phyloP scores from a whole-genome alignment of 2,797 vertebrate species.

The Cryptoprocta ferox region DNA sequence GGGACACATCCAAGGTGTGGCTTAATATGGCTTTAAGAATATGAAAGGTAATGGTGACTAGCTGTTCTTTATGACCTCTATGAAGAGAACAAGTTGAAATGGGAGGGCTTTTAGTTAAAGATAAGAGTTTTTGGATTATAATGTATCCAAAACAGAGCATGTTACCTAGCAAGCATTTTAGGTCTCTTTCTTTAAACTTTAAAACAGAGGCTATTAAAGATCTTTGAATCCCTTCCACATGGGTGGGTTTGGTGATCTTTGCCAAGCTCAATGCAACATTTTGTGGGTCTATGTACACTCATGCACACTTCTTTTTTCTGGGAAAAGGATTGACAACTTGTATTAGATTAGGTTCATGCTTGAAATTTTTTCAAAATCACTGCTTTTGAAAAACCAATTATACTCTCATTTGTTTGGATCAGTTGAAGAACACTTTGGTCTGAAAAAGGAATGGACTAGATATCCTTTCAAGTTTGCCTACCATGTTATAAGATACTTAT shows the following conservation, averaged over 20 bases:
- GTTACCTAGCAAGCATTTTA: conserved; percentile 43
- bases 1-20: conserved; percentile 72
- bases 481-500: not conserved
- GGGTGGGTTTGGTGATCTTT: not conserved
- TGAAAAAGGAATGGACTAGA: not conserved
- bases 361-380: not conserved
- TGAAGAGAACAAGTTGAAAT: conserved; percentile 61
- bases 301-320: not conserved
- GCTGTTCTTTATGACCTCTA: conserved; percentile 63
- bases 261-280: conserved; percentile 12
- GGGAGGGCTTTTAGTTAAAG: conserved; percentile 46
- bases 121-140: conserved; percentile 66
- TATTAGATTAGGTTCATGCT: conserved; percentile 14
- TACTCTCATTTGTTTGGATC: conserved; percentile 49
- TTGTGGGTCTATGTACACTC: not conserved
- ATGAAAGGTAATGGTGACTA: conserved; percentile 68
- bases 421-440: not conserved
- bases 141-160: conserved; percentile 42
- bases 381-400: conserved; percentile 39
- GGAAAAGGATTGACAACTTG: conserved; percentile 25
- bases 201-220: not conserved
- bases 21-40: conserved; percentile 67
- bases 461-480: not conserved
- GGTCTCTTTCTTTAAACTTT: conserved; percentile 48
- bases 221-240: not conserved